Conservation (phyloP, 2,797 vertebrate genomes). For the Eutrigla gurnardus region DNA sequence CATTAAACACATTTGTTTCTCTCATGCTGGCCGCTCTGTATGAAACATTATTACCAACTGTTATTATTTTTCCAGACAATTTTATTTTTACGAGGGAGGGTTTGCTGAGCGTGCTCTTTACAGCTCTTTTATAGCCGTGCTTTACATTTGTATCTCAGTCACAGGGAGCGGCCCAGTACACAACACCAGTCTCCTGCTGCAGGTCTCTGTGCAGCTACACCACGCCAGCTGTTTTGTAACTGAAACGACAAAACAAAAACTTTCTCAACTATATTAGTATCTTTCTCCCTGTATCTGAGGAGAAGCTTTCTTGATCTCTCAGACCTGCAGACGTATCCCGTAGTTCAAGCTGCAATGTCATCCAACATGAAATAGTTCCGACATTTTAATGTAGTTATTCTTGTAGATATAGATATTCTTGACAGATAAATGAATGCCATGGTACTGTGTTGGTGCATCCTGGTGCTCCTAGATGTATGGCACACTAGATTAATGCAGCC, state of each 20-base stretch:
- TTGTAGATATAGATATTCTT: too few species aligned
- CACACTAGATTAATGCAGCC: background rate
- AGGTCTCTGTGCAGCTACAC: conserved; percentile 23
- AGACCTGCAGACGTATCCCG: background rate
- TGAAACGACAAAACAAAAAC: conserved; percentile 1
- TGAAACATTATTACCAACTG: conserved; percentile 46
- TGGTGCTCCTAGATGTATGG: background rate
- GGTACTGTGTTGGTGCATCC: background rate
- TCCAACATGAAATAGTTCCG: too few species aligned
- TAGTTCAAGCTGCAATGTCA: background rate
- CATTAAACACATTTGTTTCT: conserved; percentile 54
- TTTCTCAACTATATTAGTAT: background rate
- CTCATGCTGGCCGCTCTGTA: conserved; percentile 23
- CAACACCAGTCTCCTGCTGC: background rate
- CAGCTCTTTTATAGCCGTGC: conserved; percentile 7
- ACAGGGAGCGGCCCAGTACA: conserved; percentile 20
- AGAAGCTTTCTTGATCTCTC: background rate
- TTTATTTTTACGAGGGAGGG: background rate
- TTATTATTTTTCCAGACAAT: conserved; percentile 18
- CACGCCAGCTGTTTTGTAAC: conserved; percentile 14
- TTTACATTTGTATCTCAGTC: conserved; percentile 14
- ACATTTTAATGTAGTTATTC: too few species aligned
- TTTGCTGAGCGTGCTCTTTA: conserved; percentile 40
- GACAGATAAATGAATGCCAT: too few species aligned
- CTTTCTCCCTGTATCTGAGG: background rate